Evolutionary conservation across 2,113 vertebrate genomes (phyloP).

Genomic region (Megatriorchis doriae): DNA sequence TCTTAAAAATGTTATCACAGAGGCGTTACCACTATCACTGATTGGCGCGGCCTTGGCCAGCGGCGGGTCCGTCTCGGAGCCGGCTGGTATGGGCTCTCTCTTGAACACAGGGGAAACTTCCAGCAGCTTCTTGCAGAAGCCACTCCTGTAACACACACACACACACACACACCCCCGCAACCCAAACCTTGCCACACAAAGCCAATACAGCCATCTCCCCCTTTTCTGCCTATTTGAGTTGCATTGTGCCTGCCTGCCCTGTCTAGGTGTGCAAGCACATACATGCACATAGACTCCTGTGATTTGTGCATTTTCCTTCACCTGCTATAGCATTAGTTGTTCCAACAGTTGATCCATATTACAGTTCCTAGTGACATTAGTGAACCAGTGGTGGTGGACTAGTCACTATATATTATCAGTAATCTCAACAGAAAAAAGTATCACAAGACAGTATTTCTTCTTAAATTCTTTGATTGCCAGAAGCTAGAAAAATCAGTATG

Average conservation of each 20-base stretch:
- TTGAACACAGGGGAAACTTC: too few relatives aligned
- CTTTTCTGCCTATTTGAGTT: neutral
- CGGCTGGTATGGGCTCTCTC: too few relatives aligned
- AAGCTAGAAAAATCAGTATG: neutral
- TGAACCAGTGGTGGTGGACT: neutral
- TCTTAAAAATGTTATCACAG: too few relatives aligned
- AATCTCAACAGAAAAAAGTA: neutral
- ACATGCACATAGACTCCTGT: rapidly evolving
- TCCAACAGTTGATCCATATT: neutral
- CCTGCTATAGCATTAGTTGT: neutral
- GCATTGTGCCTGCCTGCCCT: neutral
- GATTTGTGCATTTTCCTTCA: neutral
- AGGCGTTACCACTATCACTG: too few relatives aligned
- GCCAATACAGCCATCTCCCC: neutral
- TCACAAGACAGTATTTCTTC: neutral
- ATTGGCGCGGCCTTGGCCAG: too few relatives aligned
- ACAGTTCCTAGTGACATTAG: neutral
- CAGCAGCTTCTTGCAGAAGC: too few relatives aligned
- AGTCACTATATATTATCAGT: neutral
- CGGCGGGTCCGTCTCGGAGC: too few relatives aligned
- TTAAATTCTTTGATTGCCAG: neutral
- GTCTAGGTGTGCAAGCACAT: neutral
- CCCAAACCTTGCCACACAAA: too few relatives aligned
- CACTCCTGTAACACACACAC: too few relatives aligned
- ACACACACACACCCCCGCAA: too few relatives aligned